phyloP scores from a whole-genome alignment of 2,888 invertebrate species.

The Drosophila austrosaltans region DNA sequence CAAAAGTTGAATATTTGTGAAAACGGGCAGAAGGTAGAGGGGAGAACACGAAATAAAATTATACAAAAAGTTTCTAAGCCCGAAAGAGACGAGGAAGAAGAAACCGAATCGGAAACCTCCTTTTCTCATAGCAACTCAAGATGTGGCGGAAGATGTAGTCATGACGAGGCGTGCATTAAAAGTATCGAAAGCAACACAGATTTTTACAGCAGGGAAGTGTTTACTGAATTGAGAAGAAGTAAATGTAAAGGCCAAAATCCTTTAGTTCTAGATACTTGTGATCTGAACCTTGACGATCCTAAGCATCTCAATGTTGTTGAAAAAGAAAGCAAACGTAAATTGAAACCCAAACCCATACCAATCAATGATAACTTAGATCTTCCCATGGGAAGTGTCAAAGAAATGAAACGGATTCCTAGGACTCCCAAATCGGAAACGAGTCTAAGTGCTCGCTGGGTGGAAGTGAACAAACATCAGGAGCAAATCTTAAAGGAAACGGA shows the following conservation, averaged over 20 bases:
- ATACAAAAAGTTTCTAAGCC: neutral
- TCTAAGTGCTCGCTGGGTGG: constrained; percentile 63
- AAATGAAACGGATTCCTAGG: neutral
- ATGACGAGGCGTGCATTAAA: neutral
- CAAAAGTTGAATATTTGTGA: neutral
- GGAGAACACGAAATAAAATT: neutral
- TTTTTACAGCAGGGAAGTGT: neutral
- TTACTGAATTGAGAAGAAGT: neutral
- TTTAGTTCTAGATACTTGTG: neutral
- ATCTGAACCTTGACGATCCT: neutral
- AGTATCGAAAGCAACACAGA: neutral
- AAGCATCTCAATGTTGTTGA: neutral
- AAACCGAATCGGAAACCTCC: neutral
- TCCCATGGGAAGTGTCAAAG: neutral
- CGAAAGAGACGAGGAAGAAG: neutral
- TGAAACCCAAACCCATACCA: neutral
- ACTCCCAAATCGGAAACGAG: constrained; percentile 27
- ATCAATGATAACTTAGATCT: neutral
- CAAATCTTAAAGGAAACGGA: constrained; percentile 51
- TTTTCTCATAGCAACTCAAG: neutral
- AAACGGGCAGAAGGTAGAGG: neutral
- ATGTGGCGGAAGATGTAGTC: neutral
- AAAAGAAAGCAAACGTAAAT: neutral
- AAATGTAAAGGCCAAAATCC: neutral
- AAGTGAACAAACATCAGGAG: constrained; percentile 48